Evolutionary conservation across 1,140 invertebrate genomes (phyloP).

Genomic region (Brachionus sp.): DNA sequence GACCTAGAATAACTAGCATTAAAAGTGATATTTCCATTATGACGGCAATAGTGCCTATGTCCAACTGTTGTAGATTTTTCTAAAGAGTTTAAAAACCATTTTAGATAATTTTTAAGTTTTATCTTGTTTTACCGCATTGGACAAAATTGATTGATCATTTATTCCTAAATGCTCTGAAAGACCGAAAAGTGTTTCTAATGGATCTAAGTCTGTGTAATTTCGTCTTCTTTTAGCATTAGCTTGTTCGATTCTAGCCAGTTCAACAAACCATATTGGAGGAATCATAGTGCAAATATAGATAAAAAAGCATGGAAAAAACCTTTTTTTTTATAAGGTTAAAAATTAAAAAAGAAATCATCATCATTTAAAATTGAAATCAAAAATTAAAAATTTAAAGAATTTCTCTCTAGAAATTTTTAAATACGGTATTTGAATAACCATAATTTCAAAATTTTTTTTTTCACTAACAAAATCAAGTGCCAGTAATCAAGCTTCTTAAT

Average conservation of each 20-base stretch:
- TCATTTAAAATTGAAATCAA: no score
- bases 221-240: slow-evolving; percentile 4
- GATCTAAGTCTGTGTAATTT: slow-evolving; percentile 15
- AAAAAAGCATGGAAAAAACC: slow-evolving; percentile 46
- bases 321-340: not conserved
- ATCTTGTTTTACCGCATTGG: slow-evolving; percentile 20
- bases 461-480: no score
- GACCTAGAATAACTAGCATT: slow-evolving; percentile 40
- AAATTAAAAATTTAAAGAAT: no score
- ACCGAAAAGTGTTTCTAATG: slow-evolving; percentile 7
- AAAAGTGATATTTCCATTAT: slow-evolving; percentile 31
- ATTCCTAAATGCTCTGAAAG: slow-evolving; percentile 13
- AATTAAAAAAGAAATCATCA: not conserved
- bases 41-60: slow-evolving; percentile 32
- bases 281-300: slow-evolving; percentile 45
- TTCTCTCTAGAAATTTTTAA: no score
- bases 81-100: not conserved
- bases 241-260: slow-evolving; percentile 7
- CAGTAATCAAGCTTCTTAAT: no score
- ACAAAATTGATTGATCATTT: slow-evolving; percentile 36
- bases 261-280: slow-evolving; percentile 44
- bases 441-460: no score
- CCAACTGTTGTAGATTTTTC: slow-evolving; percentile 29
- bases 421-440: no score
- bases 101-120: not conserved